phyloP scores from a whole-genome alignment of 2,113 vertebrate genomes.

The Seriola rivoliana region DNA sequence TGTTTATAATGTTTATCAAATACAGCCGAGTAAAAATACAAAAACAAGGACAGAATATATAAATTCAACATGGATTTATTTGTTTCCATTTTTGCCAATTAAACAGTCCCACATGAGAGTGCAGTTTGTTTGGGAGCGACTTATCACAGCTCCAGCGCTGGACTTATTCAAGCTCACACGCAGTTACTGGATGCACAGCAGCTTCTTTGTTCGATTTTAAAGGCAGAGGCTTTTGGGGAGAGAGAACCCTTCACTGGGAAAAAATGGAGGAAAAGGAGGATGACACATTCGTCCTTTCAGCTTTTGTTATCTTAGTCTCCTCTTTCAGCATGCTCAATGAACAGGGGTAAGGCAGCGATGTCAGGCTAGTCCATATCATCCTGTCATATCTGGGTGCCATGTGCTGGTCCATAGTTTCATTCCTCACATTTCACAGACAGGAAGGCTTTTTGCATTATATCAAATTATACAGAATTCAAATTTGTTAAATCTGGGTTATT shows the following conservation, averaged over 20 bases:
- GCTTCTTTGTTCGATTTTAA: slow-evolving; percentile 48
- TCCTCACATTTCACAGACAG: slow-evolving; percentile 17
- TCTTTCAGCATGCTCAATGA: slow-evolving; percentile 39
- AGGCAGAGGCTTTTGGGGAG: slow-evolving; percentile 34
- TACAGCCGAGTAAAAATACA: slow-evolving; percentile 51
- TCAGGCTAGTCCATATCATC: slow-evolving; percentile 41
- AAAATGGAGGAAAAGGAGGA: slow-evolving; percentile 26
- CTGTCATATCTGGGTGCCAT: slow-evolving; percentile 42
- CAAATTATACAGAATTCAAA: slow-evolving; percentile 29
- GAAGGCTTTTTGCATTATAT: slow-evolving; percentile 11
- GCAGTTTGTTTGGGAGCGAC: slow-evolving; percentile 45
- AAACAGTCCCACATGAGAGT: slow-evolving; percentile 42
- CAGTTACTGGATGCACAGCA: slow-evolving; percentile 39
- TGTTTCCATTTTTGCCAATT: slow-evolving; percentile 57
- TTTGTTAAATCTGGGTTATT: slow-evolving; percentile 12
- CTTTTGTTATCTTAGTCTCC: slow-evolving; percentile 40
- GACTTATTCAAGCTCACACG: slow-evolving; percentile 49
- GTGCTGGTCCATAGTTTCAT: slow-evolving; percentile 14
- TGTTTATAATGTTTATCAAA: slow-evolving; percentile 70
- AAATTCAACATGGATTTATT: slow-evolving; percentile 61
- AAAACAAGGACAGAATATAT: slow-evolving; percentile 49
- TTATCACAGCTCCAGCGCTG: slow-evolving; percentile 41
- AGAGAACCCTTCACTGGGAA: slow-evolving; percentile 19
- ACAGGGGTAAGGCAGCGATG: slow-evolving; percentile 28
- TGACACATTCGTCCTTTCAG: slow-evolving; percentile 54